Percentiles rank a stretch among this genome's conserved stretches.
These are phyloP conservation scores for Spilosoma lubricipeda DNA, from an alignment of 2,888 invertebrate genomes.

Conservation along the genomic window DNA sequence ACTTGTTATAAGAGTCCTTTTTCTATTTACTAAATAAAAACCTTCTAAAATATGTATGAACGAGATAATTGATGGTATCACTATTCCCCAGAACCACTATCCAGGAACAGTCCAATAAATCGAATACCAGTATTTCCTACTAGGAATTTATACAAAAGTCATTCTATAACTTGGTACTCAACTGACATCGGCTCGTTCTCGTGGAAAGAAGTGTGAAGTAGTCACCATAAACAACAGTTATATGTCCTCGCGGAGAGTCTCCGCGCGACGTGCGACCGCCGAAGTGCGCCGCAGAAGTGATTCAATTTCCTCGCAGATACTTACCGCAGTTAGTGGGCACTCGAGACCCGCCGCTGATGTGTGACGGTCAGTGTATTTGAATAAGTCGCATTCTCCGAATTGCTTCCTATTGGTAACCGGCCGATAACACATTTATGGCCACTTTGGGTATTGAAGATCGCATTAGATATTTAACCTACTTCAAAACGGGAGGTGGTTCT, in stretches of 20 bases:
- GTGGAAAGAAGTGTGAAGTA: neutral
- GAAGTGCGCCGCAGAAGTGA: constrained; percentile 28
- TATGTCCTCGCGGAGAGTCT: neutral
- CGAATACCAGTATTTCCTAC: neutral
- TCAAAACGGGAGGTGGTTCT: neutral
- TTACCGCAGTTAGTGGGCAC: constrained; percentile 12
- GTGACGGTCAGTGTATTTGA: constrained; percentile 14
- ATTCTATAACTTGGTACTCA: neutral
- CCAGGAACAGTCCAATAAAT: neutral
- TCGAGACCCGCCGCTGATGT: neutral
- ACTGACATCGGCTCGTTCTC: neutral
- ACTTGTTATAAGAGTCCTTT: too few species aligned
- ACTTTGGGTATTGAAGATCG: neutral
- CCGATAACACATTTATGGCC: constrained; percentile 7
- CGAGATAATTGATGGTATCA: neutral
- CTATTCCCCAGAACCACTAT: neutral
- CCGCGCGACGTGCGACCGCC: constrained; percentile 1
- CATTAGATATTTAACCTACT: neutral
- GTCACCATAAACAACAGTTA: constrained; percentile 12
- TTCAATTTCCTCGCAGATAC: constrained; percentile 39
- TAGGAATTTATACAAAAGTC: neutral
- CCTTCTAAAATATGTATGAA: neutral
- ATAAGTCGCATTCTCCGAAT: constrained; percentile 1
- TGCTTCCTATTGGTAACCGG: neutral
- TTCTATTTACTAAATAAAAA: neutral